Evolutionary conservation across 1,140 invertebrate species (phyloP), one percentile per base, ranked within the genome.

Genomic region (Drosophila teissieri): DNA sequence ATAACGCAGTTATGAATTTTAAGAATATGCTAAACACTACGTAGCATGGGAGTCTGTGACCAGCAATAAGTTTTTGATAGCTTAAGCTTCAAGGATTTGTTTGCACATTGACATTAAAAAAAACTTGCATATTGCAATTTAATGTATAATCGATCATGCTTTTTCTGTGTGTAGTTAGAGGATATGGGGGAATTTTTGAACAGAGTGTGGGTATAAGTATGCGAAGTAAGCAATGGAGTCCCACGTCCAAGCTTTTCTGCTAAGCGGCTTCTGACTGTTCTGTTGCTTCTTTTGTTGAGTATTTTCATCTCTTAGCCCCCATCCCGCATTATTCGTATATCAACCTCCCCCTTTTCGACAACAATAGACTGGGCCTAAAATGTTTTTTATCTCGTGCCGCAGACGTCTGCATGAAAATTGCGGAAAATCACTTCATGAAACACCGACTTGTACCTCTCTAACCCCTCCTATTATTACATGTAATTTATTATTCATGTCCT

Each of bases 401-500:
- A 88, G 83, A 88, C 84, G 84, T 83, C 80, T 80, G 65, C 73
- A 63, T 67, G 80, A 76, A 83, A 83, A 83, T 83, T 83, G 80
- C 78, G 60, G 84, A 86, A 86, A 86, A 86, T 86, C 83, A 86
- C 79, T 88, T 89, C 75, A 83, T 79, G 69, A 85, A 80, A 81
- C 62, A 64, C 45, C 49, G 81, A 85, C 77, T 42, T 65, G 17
- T 76, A 31, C 45, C 31, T 8, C 11, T 14, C 39, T 24, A 14
- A 39, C 37, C 37, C 17, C 39, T 69, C 49, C 54, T 60, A 67
- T 83, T 73, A 65, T 79, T 73, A 56, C 40, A 40, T 60, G 83
- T 89, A 83, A 88, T 89, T 89, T 88, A 89, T 88, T 88, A 88
- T 88, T 80, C 84, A 89, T 79, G 80, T 78, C 60, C 80, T 83